Evolutionary conservation across 2,797 vertebrate genomes (phyloP).

Genomic region (Phoebastria nigripes): DNA sequence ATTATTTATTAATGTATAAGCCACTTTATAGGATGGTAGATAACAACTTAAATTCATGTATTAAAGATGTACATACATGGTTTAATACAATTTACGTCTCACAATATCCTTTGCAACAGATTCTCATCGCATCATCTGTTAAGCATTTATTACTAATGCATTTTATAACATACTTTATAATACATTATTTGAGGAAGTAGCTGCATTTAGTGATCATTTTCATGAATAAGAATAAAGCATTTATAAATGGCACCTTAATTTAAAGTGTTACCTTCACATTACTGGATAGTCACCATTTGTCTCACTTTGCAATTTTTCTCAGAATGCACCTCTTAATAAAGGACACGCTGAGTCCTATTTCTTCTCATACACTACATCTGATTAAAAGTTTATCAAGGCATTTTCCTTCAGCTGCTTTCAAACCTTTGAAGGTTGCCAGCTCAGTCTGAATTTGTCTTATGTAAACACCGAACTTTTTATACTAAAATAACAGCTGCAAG

Average conservation of each 20-base stretch:
- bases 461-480: slow-evolving; percentile 19
- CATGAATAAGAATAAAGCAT: slow-evolving; percentile 82
- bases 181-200: slow-evolving; percentile 77
- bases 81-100: slow-evolving; percentile 78
- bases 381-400: slow-evolving; percentile 75
- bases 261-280: slow-evolving; percentile 79
- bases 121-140: slow-evolving; percentile 76
- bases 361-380: slow-evolving; percentile 52
- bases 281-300: slow-evolving; percentile 67
- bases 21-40: slow-evolving; percentile 74
- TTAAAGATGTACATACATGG: slow-evolving; percentile 78
- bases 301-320: slow-evolving; percentile 73
- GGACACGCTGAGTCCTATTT: slow-evolving; percentile 69
- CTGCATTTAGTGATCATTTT: slow-evolving; percentile 79
- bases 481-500: background rate
- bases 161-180: slow-evolving; percentile 80
- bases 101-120: slow-evolving; percentile 78
- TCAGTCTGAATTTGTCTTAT: background rate
- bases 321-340: slow-evolving; percentile 79
- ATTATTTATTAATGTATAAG: slow-evolving; percentile 80
- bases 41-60: slow-evolving; percentile 82
- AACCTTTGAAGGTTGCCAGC: slow-evolving; percentile 22
- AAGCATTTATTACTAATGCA: slow-evolving; percentile 81
- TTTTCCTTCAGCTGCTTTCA: slow-evolving; percentile 63
- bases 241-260: slow-evolving; percentile 80